These are phyloP conservation scores for Bombus ignitus DNA, from an alignment of 1,140 invertebrate species.

Conservation along the genomic window DNA sequence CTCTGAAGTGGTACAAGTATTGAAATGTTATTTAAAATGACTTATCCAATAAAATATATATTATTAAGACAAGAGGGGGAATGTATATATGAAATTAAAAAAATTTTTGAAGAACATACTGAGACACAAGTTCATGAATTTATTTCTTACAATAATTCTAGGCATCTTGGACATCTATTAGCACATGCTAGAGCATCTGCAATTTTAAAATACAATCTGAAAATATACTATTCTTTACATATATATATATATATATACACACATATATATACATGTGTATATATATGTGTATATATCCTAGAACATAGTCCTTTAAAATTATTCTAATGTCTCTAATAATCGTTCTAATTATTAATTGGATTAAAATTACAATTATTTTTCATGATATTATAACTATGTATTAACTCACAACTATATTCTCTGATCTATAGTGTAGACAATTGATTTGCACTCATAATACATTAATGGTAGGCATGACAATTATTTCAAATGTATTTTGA, in stretches of 20 bases:
- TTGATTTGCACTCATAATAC: slow-evolving; percentile 50
- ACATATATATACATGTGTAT: not conserved
- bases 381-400: slow-evolving; percentile 44
- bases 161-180: slow-evolving; percentile 71
- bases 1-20: slow-evolving; percentile 76
- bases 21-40: slow-evolving; percentile 44
- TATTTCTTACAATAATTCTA: slow-evolving; percentile 75
- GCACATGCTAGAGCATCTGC: slow-evolving; percentile 67
- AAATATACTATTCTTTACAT: slow-evolving; percentile 79
- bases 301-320: slow-evolving; percentile 60
- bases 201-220: slow-evolving; percentile 80
- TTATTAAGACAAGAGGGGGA: slow-evolving; percentile 17
- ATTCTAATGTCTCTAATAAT: slow-evolving; percentile 51
- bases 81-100: slow-evolving; percentile 17
- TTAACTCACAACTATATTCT: slow-evolving; percentile 52
- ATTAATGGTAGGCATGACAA: slow-evolving; percentile 40
- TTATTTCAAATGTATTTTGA: slow-evolving; percentile 33
- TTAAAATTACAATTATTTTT: slow-evolving; percentile 35
- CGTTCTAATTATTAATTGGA: slow-evolving; percentile 27
- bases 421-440: slow-evolving; percentile 31
- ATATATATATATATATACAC: not conserved
- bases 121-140: slow-evolving; percentile 75
- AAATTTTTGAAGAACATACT: slow-evolving; percentile 43
- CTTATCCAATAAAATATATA: slow-evolving; percentile 30
- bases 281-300: slow-evolving; percentile 59